phyloP scores from a whole-genome alignment of 2,797 vertebrate species.

The Clamator glandarius region DNA sequence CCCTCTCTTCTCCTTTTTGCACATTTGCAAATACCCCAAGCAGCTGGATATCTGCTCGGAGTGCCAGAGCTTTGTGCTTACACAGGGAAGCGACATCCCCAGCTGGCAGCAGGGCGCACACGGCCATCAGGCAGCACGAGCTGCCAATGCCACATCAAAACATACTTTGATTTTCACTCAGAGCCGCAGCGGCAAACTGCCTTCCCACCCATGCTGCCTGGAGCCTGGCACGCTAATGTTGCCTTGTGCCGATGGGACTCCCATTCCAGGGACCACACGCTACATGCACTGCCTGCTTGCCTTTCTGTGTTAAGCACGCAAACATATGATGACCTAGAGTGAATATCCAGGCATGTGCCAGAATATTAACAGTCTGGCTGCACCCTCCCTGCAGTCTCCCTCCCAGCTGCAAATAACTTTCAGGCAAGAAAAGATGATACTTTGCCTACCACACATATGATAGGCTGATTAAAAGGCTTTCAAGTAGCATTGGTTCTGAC shows the following conservation, averaged over 20 bases:
- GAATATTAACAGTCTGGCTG: background rate
- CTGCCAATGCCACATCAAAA: background rate
- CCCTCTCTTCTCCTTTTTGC: background rate
- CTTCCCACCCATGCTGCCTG: background rate
- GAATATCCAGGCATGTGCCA: background rate
- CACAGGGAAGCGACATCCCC: background rate
- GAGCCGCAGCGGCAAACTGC: background rate
- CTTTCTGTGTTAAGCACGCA: background rate
- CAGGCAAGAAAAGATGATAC: background rate
- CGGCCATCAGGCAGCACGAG: background rate
- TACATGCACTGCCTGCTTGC: background rate
- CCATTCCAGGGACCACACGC: background rate
- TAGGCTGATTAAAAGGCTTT: background rate
- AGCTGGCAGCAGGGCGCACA: background rate
- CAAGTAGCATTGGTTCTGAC: background rate
- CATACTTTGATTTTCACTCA: background rate
- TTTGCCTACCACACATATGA: accelerated
- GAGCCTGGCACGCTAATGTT: background rate
- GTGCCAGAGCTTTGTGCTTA: background rate
- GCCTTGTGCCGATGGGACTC: background rate
- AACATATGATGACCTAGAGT: background rate
- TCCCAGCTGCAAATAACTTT: background rate
- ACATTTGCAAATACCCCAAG: background rate
- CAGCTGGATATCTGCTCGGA: background rate
- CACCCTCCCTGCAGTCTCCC: background rate